Base-by-base conservation (phyloP, 2,113 vertebrate genomes). In the Porphyrio hochstetteri region DNA sequence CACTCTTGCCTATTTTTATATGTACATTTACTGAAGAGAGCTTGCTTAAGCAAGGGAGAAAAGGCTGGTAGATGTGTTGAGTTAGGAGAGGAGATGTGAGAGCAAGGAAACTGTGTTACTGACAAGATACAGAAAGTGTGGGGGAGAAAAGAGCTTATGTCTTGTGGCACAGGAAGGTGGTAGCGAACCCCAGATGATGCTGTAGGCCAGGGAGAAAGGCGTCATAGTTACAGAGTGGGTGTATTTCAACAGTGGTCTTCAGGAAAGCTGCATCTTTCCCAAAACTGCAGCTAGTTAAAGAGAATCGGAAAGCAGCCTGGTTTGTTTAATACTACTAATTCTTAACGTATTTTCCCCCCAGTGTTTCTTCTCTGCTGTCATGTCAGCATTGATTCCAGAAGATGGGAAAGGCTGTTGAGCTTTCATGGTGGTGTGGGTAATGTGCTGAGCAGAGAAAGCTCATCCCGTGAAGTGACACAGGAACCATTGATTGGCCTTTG, bases 1-100 rank as follows among this genome's bases (percentile, higher is more conserved):
- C 79, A 1, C 79, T 96, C 79, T 9, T 65, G 44, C 42, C 83
- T 96, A 46, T 93, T 94, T 95, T 92, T 93, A 3, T 63, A 67
- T 91, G 86, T 76, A 9, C 35, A 9, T 76, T 92, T 61, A 74
- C 61, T 80, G 86, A 92, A 76, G 70, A 79, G 55, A 94, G 46
- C 57, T 92, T 55, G 23, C 74, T 94, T 86, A 79, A 87, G 48
- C 50, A 60, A 16, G 27, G 76, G 57, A 48, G 31, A 76, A 91
- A 55, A 83, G 55, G 25, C 71, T 95, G 50, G 59, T 76, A 71
- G 70, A 63, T 65, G 48, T 33, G 25, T 84, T 88, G 82, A 64
- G 40, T 65, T 84, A 65, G 72, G 61, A 64, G 46, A 82, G 59
- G 69, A 48, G 48, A 18, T 35, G 33, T 40, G 88, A 72, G 31